Evolutionary conservation across 2,888 invertebrate genomes (phyloP), one percentile per base, ranked within the genome.

Genomic region (Drosophila anomelani): DNA sequence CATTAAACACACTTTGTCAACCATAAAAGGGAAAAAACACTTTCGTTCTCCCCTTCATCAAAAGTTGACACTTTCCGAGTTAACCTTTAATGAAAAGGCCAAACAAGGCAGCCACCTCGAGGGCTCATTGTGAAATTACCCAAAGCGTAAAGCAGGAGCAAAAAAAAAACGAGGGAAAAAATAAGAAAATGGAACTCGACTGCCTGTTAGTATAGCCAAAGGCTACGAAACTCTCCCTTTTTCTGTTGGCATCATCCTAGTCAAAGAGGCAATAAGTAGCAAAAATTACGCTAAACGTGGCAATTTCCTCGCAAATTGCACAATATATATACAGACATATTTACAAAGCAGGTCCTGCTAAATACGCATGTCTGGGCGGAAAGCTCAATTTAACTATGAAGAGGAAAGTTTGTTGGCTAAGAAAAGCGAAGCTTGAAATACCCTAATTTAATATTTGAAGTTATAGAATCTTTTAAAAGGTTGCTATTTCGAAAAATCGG

Each of bases 261-360:
- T 54, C 70, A 77, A 75, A 81, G 76, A 76, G 85, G 89, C 88
- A 88, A 89, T 85, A 87, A 89, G 86, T 88, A 88, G 88, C 88
- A 88, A 86, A 81, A 77, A 81, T 83, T 81, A 87, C 89, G 85
- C 79, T 84, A 88, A 85, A 83, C 84, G 88, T 75, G 86, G 85
- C 85, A 85, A 88, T 88, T 85, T 88, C 81, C 86, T 77, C 60
- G 74, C 72, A 85, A 86, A 81, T 81, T 87, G 78, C 79, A 73
- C 77, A 71, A 29, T 64, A 69, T 49, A 75, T 58, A 32, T 32
- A 23, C 23, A 23, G 2, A 32, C 32, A 29, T 61, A 67, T 49
- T 70, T 53, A 70, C 49, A 72, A 54, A 68, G 55, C 55, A 64
- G 10, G 26, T 9, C 47, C 39, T 66, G 63, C 51, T 47, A 53